These are phyloP conservation scores for Bambusicola thoracicus DNA, from an alignment of 2,113 vertebrate genomes.

Conservation along the genomic window DNA sequence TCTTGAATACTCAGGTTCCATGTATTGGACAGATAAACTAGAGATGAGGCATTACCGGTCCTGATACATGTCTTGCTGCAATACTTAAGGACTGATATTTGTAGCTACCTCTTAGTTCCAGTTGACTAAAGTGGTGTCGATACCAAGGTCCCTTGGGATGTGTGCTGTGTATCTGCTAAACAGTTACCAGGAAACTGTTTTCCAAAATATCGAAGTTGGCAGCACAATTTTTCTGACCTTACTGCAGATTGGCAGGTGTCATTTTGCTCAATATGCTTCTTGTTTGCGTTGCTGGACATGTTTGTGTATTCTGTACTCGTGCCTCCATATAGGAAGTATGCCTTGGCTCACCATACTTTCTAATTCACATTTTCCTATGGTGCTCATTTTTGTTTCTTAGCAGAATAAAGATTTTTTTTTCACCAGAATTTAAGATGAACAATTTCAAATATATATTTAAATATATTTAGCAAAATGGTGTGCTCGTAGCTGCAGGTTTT, in stretches of 20 bases:
- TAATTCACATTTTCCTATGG: neutral
- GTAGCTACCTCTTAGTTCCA: neutral
- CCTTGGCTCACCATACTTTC: neutral
- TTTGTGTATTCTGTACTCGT: neutral
- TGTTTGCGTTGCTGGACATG: neutral
- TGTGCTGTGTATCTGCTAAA: neutral
- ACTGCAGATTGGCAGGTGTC: neutral
- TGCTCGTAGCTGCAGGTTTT: neutral
- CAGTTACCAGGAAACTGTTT: neutral
- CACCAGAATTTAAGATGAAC: neutral
- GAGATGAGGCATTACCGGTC: neutral
- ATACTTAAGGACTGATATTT: neutral
- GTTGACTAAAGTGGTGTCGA: neutral
- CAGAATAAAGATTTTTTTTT: neutral
- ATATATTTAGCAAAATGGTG: neutral
- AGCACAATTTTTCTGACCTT: neutral
- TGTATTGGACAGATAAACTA: neutral
- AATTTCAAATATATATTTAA: neutral
- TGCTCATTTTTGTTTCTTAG: neutral
- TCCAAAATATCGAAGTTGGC: neutral
- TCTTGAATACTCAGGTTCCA: neutral
- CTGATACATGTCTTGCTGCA: neutral
- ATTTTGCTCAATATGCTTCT: neutral
- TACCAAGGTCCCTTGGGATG: neutral
- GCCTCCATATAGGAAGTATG: rapidly evolving